Base-by-base conservation (phyloP, 2,888 invertebrate species). In the Scaptomyza tumidula region DNA sequence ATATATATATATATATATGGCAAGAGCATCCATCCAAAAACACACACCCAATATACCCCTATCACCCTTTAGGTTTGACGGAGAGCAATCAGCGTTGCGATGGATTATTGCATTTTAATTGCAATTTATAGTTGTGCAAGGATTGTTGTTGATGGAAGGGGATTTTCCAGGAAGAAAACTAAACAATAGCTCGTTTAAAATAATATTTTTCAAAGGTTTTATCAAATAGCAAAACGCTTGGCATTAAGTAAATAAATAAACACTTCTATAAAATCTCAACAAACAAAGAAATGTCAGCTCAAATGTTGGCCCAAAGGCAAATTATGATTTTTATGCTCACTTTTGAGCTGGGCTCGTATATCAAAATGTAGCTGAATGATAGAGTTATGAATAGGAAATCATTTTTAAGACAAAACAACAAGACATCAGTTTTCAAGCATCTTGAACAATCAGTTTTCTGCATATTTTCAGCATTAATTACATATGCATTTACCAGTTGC, bases 141-240 rank as follows among this genome's bases (percentile, higher is more conserved):
- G 24, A 27, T 24, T 37, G n/a, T 45, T 41, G 27, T 6, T n/a
- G 33, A 3, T 11, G 6, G 4, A 5, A n/a, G n/a, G 39, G 3
- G 41, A 4, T 16, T 13, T 16, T 2, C n/a, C 0, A 7, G 0
- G 16, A 6, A 16, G 10, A 45, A 62, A 59, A 39, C 50, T 48
- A 62, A 63, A 60, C 58, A 64, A 54, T 50, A 62, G 41, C 62
- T 55, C 67, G 63, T 65, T 78, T 79, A 68, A 68, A 76, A 78
- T 62, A 80, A 80, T 78, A 79, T 78, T 78, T 81, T 84, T 63
- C 53, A 65, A 78, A 71, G 58, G 75, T 66, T 75, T 78, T 78
- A 78, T 67, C 62, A 63, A 71, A 71, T 66, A 65, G 62, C 69
- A 68, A 49, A 10, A 29, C 7, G 24, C 7, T 49, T 75, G 70